phyloP scores from a whole-genome alignment of 2,888 invertebrate species.

The Entomobrya multifasciata region DNA sequence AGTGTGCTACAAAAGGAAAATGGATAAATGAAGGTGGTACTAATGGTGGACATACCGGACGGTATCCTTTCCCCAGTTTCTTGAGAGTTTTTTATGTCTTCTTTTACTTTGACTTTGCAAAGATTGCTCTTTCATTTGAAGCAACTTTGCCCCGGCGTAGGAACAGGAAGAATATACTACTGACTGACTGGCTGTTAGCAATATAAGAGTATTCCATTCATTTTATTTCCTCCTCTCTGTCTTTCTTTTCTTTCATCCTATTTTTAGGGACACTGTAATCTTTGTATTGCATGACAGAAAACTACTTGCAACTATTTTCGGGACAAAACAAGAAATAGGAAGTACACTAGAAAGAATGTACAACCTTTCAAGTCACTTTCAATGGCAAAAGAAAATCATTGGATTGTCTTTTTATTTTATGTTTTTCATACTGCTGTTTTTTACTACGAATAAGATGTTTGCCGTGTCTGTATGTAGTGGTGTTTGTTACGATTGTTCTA shows the following conservation, averaged over 20 bases:
- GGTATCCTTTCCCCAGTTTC: not conserved
- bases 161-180: no score
- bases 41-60: not conserved
- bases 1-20: slow-evolving; percentile 13
- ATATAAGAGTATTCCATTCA: not conserved
- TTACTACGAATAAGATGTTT: no score
- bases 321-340: not conserved
- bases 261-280: no score
- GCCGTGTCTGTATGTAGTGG: no score
- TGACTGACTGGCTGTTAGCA: no score
- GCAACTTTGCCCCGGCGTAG: no score
- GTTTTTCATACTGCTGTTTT: no score
- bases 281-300: slow-evolving; percentile 27
- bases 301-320: not conserved
- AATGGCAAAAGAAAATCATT: no score
- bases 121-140: not conserved
- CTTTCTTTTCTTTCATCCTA: not conserved
- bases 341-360: not conserved
- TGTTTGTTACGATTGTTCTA: no score
- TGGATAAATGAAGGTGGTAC: slow-evolving; percentile 2
- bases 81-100: not conserved
- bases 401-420: no score
- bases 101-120: not conserved
- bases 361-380: not conserved
- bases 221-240: not conserved